phyloP scores from a whole-genome alignment of 2,113 vertebrate genomes.

The Sylvia atricapilla region DNA sequence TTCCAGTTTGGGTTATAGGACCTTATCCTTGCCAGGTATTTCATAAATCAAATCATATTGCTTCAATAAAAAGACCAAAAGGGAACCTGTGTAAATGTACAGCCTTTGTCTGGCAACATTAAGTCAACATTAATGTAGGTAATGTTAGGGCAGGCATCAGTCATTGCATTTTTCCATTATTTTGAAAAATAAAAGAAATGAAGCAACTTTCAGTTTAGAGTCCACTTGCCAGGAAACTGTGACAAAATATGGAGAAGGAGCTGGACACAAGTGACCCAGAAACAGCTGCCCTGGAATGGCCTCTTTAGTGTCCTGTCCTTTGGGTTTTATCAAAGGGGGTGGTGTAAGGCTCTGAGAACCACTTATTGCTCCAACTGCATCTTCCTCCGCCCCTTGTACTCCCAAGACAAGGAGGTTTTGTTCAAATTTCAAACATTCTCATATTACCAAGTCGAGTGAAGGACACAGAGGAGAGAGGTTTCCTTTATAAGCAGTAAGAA shows the following conservation, averaged over 20 bases:
- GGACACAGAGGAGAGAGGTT: slow-evolving; percentile 18
- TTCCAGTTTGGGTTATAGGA: background rate
- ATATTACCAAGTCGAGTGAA: slow-evolving; percentile 32
- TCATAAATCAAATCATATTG: background rate
- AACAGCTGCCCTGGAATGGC: background rate
- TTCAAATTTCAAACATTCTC: slow-evolving; percentile 19
- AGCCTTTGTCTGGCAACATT: background rate
- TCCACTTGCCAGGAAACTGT: background rate
- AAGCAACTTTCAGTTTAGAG: background rate
- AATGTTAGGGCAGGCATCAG: background rate
- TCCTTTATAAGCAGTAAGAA: background rate
- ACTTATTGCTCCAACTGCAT: background rate
- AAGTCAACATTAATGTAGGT: background rate
- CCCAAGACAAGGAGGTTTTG: slow-evolving; percentile 44
- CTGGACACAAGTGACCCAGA: background rate
- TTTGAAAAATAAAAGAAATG: background rate
- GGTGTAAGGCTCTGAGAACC: background rate
- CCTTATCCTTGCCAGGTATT: background rate
- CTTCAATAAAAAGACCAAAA: background rate
- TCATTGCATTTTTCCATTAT: background rate
- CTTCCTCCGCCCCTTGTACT: slow-evolving; percentile 12
- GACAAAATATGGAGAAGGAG: background rate
- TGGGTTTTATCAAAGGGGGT: background rate
- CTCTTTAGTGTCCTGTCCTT: background rate
- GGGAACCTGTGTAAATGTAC: background rate